A percentile compares a stretch with the other conserved stretches of the same genome.
These are phyloP conservation scores for Whitmania pigra DNA, from an alignment of 1,140 invertebrate genomes.

Conservation along the genomic window DNA sequence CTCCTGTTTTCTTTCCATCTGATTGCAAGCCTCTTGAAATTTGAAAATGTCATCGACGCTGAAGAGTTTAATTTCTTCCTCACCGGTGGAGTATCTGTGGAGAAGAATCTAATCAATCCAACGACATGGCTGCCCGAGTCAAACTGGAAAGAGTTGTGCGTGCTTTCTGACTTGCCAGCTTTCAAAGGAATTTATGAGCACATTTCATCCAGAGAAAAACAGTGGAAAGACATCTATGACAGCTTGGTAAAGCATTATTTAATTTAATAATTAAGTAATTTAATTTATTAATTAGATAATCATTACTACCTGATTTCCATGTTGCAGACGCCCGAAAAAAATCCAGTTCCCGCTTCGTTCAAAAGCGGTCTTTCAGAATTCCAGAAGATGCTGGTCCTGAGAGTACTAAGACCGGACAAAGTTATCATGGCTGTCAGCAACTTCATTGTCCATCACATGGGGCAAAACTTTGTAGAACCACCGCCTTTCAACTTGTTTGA, in stretches of 20 bases:
- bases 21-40: conserved; percentile 65
- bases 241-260: conserved; percentile 29
- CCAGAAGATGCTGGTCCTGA: conserved; percentile 62
- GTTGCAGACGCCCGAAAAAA: conserved; percentile 51
- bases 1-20: conserved; percentile 75
- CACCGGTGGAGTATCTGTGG: conserved; percentile 68
- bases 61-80: conserved; percentile 74
- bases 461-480: conserved; percentile 68
- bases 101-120: conserved; percentile 58
- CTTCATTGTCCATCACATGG: conserved; percentile 64
- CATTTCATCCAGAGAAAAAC: conserved; percentile 43
- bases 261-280: conserved; percentile 33
- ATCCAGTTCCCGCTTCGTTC: conserved; percentile 52
- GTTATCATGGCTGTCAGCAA: conserved; percentile 61
- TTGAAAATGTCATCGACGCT: conserved; percentile 53
- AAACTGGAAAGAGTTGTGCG: conserved; percentile 71
- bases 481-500: conserved; percentile 68
- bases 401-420: conserved; percentile 70
- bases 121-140: conserved; percentile 56
- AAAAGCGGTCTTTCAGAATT: conserved; percentile 55
- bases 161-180: conserved; percentile 52
- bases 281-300: background rate
- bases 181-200: conserved; percentile 47
- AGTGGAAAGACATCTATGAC: conserved; percentile 63
- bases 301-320: conserved; percentile 33